Conservation (phyloP, 2,888 invertebrate species). For the Apodemia mormo region DNA sequence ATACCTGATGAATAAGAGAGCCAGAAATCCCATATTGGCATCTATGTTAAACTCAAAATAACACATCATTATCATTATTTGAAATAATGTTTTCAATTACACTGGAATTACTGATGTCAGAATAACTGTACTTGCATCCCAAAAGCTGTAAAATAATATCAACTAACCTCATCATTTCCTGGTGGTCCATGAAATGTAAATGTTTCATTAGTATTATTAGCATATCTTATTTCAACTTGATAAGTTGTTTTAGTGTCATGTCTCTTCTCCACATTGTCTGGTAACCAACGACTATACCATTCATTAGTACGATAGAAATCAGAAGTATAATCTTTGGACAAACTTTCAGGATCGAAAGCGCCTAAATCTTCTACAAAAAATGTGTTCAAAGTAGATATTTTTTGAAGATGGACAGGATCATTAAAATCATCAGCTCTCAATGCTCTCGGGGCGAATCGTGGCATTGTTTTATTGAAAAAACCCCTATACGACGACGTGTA, state of each 20-base stretch:
- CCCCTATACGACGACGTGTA: constrained; percentile 97
- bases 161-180: constrained; percentile 89
- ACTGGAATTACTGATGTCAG: too few relatives aligned
- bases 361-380: constrained; percentile 93
- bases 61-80: too few relatives aligned
- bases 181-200: constrained; percentile 97
- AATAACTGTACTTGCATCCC: too few relatives aligned
- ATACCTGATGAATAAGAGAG: too few relatives aligned
- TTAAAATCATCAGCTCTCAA: constrained; percentile 96
- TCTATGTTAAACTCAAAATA: too few relatives aligned
- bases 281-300: constrained; percentile 96
- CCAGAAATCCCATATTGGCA: too few relatives aligned
- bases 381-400: constrained; percentile 97
- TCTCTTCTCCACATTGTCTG: constrained; percentile 90
- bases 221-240: constrained; percentile 95
- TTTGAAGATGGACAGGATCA: constrained; percentile 95
- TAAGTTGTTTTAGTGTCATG: constrained; percentile 97
- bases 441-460: constrained; percentile 96
- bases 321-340: constrained; percentile 93
- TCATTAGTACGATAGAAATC: constrained; percentile 96
- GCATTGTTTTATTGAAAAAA: constrained; percentile 97
- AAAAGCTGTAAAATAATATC: background rate
- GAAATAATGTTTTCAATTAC: too few relatives aligned
- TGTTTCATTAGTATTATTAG: constrained; percentile 97
- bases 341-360: constrained; percentile 89